phyloP scores from a whole-genome alignment of 2,113 vertebrate species.

The Aspidoscelis tigris region DNA sequence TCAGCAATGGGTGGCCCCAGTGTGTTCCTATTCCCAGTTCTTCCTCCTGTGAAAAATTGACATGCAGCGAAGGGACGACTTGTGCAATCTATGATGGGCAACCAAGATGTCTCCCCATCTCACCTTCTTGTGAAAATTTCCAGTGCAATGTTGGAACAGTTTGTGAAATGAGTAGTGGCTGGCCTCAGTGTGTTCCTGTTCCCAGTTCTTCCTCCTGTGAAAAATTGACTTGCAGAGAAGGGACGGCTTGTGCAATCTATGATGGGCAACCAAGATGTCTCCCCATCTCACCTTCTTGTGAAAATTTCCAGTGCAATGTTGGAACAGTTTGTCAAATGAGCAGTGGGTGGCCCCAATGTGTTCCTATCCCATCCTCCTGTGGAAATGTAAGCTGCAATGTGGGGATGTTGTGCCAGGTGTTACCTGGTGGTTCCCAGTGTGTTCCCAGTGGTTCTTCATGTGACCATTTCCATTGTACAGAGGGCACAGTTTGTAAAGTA shows the following conservation, averaged over 20 bases:
- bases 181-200: background rate
- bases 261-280: background rate
- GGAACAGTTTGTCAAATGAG: background rate
- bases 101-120: background rate
- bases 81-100: background rate
- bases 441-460: background rate
- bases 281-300: background rate
- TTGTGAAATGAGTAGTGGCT: background rate
- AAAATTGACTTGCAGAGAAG: background rate
- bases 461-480: background rate
- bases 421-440: background rate
- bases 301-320: background rate
- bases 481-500: background rate
- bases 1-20: background rate
- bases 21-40: background rate
- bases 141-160: background rate
- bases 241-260: no score
- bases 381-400: background rate
- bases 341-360: background rate
- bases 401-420: background rate
- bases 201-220: background rate
- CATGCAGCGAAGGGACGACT: no score
- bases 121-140: background rate
- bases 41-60: background rate
- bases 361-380: background rate